These are phyloP conservation scores for Trichogramma dendrolimi DNA, from an alignment of 2,888 invertebrate species.

Conservation along the genomic window DNA sequence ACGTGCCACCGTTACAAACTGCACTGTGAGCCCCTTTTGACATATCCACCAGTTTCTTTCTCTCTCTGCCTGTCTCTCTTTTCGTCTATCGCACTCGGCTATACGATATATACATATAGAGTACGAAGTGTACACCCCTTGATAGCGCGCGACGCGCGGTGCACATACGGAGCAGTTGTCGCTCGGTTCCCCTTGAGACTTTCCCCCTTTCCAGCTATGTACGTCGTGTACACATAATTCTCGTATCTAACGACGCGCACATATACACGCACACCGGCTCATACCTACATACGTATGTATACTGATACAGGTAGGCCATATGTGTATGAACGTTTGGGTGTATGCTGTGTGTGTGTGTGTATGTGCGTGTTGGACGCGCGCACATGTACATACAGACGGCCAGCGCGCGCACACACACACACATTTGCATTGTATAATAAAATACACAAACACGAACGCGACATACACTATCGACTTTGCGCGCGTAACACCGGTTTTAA, in stretches of 20 bases:
- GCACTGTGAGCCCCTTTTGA: conserved; percentile 30
- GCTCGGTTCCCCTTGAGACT: conserved; percentile 1
- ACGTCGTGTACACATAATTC: conserved; percentile 13
- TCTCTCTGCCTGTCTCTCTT: conserved; percentile 15
- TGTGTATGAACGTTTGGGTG: too few relatives aligned
- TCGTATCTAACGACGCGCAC: neutral
- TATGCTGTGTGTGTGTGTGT: neutral
- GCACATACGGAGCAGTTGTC: conserved; percentile 21
- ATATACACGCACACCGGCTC: neutral
- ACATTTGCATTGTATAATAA: too few relatives aligned
- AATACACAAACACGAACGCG: too few relatives aligned
- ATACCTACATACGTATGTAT: too few relatives aligned
- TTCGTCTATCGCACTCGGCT: conserved; percentile 9
- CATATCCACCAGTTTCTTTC: conserved; percentile 9
- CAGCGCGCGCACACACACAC: neutral
- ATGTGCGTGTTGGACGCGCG: neutral
- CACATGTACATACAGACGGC: neutral
- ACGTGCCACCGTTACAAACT: conserved; percentile 43
- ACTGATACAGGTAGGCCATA: too few relatives aligned
- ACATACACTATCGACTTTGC: too few relatives aligned
- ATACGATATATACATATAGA: conserved; percentile 5
- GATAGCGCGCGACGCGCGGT: conserved; percentile 12
- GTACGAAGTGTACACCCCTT: neutral
- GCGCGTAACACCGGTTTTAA: neutral
- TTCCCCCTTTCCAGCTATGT: conserved; percentile 1